Evolutionary conservation across 2,888 invertebrate genomes (phyloP).

Genomic region (Lymantria monacha): DNA sequence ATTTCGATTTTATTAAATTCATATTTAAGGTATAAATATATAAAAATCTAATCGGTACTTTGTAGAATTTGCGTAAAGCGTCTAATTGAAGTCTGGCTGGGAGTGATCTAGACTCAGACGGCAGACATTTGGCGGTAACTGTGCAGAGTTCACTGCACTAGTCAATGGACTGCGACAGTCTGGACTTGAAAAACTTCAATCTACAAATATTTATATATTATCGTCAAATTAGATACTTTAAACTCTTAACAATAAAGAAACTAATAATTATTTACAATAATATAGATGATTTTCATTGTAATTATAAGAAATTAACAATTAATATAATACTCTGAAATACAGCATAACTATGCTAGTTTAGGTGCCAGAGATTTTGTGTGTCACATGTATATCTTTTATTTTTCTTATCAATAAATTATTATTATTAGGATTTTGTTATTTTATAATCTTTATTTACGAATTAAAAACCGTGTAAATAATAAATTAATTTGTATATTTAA

Average conservation of each 20-base stretch:
- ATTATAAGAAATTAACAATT: too few relatives aligned
- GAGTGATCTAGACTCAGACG: conserved; percentile 43
- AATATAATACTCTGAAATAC: too few relatives aligned
- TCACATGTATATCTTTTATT: too few relatives aligned
- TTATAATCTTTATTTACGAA: too few relatives aligned
- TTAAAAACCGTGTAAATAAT: too few relatives aligned
- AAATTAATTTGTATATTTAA: too few relatives aligned
- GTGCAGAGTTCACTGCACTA: conserved; percentile 48
- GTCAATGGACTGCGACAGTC: conserved; percentile 32
- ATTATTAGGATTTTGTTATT: too few relatives aligned
- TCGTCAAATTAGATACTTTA: conserved; percentile 23
- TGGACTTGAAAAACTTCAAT: conserved; percentile 29
- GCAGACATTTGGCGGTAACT: conserved; percentile 35
- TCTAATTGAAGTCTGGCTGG: conserved; percentile 35
- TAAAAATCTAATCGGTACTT: background rate
- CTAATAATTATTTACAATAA: background rate
- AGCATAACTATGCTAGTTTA: too few relatives aligned
- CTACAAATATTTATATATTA: conserved; percentile 23
- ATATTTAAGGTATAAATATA: background rate
- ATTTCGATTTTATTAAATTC: too few relatives aligned
- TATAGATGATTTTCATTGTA: too few relatives aligned
- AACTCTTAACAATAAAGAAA: background rate
- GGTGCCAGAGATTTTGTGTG: too few relatives aligned
- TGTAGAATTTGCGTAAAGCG: conserved; percentile 36
- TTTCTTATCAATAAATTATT: too few relatives aligned